These are phyloP conservation scores for Tricholauxania praeusta DNA, from an alignment of 2,888 invertebrate species.

Conservation along the genomic window DNA sequence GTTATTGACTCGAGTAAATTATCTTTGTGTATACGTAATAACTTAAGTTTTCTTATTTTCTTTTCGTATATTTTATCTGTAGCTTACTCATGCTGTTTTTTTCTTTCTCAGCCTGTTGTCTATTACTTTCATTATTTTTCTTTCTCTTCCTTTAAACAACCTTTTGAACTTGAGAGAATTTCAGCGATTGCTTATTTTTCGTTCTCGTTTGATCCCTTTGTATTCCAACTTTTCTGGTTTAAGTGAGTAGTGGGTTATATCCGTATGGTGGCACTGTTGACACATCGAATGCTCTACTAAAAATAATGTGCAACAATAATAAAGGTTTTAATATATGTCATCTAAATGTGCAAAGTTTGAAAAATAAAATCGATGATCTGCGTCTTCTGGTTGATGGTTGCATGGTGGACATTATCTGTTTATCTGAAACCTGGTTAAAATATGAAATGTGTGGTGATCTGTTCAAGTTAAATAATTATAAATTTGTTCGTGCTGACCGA, in stretches of 20 bases:
- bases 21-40: too few relatives aligned
- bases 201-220: too few relatives aligned
- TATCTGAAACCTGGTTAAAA: conserved; percentile 27
- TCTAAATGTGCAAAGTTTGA: conserved; percentile 21
- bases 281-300: conserved; percentile 1
- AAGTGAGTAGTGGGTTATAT: neutral
- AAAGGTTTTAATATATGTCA: conserved; percentile 23
- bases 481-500: conserved; percentile 18
- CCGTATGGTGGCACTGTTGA: conserved; percentile 7
- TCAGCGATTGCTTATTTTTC: too few relatives aligned
- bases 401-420: conserved; percentile 4
- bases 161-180: too few relatives aligned
- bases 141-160: too few relatives aligned
- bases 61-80: too few relatives aligned
- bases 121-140: too few relatives aligned
- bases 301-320: conserved; percentile 5
- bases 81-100: too few relatives aligned
- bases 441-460: conserved; percentile 9
- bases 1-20: too few relatives aligned
- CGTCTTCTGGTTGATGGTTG: conserved; percentile 1
- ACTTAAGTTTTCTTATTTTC: too few relatives aligned
- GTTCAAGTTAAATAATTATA: conserved; percentile 5
- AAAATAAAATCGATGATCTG: conserved; percentile 16
- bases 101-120: too few relatives aligned
- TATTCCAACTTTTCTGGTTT: neutral